Evolutionary conservation across 2,888 invertebrate genomes (phyloP).

Genomic region (Alentia gelatinosa): DNA sequence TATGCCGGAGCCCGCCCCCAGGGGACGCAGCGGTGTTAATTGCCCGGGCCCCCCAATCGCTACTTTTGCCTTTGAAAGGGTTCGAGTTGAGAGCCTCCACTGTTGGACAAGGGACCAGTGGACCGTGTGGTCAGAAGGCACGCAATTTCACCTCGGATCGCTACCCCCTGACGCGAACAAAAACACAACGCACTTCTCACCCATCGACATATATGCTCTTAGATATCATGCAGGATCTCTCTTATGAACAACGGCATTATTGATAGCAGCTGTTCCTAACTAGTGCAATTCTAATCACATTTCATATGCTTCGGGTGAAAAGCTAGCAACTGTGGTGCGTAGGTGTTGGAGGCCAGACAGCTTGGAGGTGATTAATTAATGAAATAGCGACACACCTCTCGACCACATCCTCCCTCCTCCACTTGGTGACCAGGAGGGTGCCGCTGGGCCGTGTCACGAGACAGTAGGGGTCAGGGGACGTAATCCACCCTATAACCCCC

Average conservation of each 20-base stretch:
- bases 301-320: too few relatives aligned
- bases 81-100: not conserved
- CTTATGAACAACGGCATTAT: too few relatives aligned
- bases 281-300: too few relatives aligned
- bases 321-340: too few relatives aligned
- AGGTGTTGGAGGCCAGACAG: not conserved
- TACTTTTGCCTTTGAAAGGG: slow-evolving; percentile 35
- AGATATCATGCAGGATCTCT: too few relatives aligned
- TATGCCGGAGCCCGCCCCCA: not conserved
- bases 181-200: too few relatives aligned
- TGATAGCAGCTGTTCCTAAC: too few relatives aligned
- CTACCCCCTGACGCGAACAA: not conserved
- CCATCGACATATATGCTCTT: too few relatives aligned
- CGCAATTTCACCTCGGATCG: slow-evolving; percentile 5
- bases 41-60: slow-evolving; percentile 42
- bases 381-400: not conserved
- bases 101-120: not conserved
- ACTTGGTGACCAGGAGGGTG: not conserved
- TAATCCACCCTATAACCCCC: not conserved
- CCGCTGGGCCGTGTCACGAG: not conserved
- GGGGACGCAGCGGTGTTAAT: slow-evolving; percentile 34
- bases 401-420: not conserved
- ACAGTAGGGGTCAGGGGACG: not conserved
- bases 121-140: not conserved
- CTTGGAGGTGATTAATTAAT: slow-evolving; percentile 13